phyloP scores from a whole-genome alignment of 1,140 invertebrate species.

The Drosophila seguyi region DNA sequence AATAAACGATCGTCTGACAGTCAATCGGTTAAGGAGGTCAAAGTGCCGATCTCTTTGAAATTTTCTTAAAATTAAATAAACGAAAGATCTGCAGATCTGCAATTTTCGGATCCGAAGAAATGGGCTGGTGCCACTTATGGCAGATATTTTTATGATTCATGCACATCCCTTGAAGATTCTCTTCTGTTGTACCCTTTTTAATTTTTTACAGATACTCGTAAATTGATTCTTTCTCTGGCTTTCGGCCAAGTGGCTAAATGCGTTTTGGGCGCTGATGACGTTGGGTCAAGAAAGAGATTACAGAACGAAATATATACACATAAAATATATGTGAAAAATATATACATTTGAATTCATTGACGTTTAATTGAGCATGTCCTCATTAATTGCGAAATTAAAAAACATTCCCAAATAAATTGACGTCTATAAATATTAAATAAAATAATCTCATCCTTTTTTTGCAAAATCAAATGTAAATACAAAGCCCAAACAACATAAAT shows the following conservation, averaged over 20 bases:
- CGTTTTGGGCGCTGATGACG: conserved; percentile 68
- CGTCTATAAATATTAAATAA: not conserved
- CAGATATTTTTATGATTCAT: conserved; percentile 44
- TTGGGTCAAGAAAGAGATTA: conserved; percentile 20
- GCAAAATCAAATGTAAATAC: not conserved
- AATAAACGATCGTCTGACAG: conserved; percentile 34
- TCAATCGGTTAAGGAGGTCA: conserved; percentile 66
- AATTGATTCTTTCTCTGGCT: conserved; percentile 54
- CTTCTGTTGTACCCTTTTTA: conserved; percentile 18
- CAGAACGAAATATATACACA: conserved; percentile 14
- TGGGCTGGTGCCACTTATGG: conserved; percentile 37
- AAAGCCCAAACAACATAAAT: not conserved
- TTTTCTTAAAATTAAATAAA: conserved; percentile 22
- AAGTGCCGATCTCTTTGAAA: conserved; percentile 34
- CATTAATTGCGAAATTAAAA: conserved; percentile 16
- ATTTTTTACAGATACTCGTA: conserved; percentile 40
- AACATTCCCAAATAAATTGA: conserved; percentile 3
- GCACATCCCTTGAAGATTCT: conserved; percentile 28
- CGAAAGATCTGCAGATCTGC: not conserved
- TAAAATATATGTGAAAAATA: not conserved
- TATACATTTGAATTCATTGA: conserved; percentile 1
- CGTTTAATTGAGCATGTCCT: conserved; percentile 10
- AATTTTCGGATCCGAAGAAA: conserved; percentile 12
- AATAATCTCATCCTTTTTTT: not conserved
- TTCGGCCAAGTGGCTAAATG: conserved; percentile 67